Evolutionary conservation across 2,888 invertebrate genomes (phyloP), one percentile per base, ranked within the genome.

Genomic region (Pseudococcus longispinus): DNA sequence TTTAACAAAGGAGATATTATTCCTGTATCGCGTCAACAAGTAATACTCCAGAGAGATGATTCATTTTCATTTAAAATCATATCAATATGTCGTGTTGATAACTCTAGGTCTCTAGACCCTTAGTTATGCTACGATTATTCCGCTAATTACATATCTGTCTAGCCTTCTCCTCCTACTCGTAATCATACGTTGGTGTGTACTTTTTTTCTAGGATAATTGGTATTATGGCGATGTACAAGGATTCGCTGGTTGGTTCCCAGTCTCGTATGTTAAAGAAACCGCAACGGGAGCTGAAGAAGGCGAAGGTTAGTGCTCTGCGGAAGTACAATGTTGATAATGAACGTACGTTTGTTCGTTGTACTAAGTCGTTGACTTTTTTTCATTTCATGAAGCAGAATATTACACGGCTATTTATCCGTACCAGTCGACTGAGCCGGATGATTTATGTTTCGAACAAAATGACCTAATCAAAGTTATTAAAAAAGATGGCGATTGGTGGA

Each of bases 401-500:
- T 97, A 96, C 91, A 93, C 96, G 88, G 96, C 98, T 32, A 93
- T 96, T 87, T 98, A 97, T 91, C 96, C 96, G 1, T 98, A 98
- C 91, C 93, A 94, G 87, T 97, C 98, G 0, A 92, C 93, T 8
- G 99, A 99, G 91, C 92, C 95, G 0, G 98, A 98, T 0, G 99
- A 99, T 92, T 92, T 99, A 88, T 94, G 93, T 88, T 98, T 98
- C 91, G 95, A 95, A 89, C 93, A 92, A 88, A 94, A 98, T 0
- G 98, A 98, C 91, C 92, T 95, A 89, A 95, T 99, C 88, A 93
- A 94, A 89, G 98, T 99, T 1, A 93, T 94, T 60, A 95, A 97
- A 88, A 94, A 96, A 88, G 98, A 98, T 88, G 98, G 98, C 0
- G 98, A 99, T 90, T 99, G 99, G 99, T 99, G 99, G 99, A 98